Evolutionary conservation across 2,113 vertebrate species (phyloP), one percentile per base, ranked within the genome.

Genomic region (Puffinus mauretanicus): DNA sequence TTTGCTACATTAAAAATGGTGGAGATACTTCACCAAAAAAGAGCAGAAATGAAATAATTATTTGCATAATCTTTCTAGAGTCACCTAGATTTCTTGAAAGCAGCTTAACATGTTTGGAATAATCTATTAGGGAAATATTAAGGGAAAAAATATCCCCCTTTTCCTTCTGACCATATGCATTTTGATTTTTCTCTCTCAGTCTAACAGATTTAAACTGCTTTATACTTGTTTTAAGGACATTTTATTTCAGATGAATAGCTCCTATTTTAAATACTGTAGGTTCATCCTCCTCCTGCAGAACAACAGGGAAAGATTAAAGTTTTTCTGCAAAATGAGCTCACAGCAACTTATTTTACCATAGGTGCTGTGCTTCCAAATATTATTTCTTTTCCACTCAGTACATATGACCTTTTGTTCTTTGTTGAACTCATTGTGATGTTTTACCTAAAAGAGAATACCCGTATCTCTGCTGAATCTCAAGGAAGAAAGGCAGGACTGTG

Each of bases 1-100:
- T 97, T 98, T 90, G 87, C 97, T 97, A 80, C 62, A 55, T 96
- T 91, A 95, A 94, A 97, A 95, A 84, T 84, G 90, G 94, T 82
- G 90, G 88, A 20, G 88, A 94, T 78, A 62, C 76, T 95, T 97
- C 92, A 96, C 97, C 95, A 94, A 61, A 91, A 97, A 98, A 96
- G 84, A 88, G 83, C 84, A 91, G 92, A 96, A 97, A 95, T 94
- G 91, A 97, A 97, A 97, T 85, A 96, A 88, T 93, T 90, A 97
- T 98, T 98, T 98, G 97, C 98, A 98, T 98, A 98, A 98, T 98
- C 98, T 97, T 95, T 94, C 97, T 94, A 75, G 97, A 98, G 92
- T 97, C 95, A 95, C 96, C 94, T 96, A 95, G 95, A 90, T 97
- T 97, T 96, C 94, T 97, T 97, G 94, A 97, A 98, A 97, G 96